These are phyloP conservation scores for Colletes latitarsis DNA, from an alignment of 1,140 invertebrate genomes.

Conservation along the genomic window DNA sequence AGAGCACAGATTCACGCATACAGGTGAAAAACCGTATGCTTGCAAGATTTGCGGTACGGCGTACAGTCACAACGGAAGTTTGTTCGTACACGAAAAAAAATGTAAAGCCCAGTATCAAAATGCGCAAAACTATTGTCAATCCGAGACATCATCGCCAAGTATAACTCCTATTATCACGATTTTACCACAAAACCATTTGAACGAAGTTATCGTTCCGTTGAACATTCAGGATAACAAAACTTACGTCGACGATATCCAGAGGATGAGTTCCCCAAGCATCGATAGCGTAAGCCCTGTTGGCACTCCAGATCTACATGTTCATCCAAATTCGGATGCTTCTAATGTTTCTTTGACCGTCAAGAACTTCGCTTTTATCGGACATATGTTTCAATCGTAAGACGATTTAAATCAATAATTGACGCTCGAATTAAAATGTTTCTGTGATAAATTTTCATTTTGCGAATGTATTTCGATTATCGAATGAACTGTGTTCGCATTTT, in stretches of 20 bases:
- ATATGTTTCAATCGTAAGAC: constrained; percentile 68
- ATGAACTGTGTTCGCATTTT: neutral
- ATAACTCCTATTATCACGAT: constrained; percentile 55
- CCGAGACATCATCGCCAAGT: constrained; percentile 42
- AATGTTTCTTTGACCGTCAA: constrained; percentile 59
- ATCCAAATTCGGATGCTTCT: constrained; percentile 54
- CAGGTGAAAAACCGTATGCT: constrained; percentile 88
- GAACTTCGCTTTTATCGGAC: constrained; percentile 70
- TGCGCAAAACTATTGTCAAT: constrained; percentile 57
- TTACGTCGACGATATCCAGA: constrained; percentile 64
- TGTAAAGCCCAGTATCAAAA: constrained; percentile 73
- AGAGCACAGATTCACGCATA: constrained; percentile 84
- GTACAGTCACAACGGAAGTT: constrained; percentile 76
- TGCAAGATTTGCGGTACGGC: constrained; percentile 86
- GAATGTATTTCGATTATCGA: constrained; percentile 3
- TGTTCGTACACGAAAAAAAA: constrained; percentile 77
- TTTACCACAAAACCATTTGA: constrained; percentile 59
- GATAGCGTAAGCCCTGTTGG: constrained; percentile 17
- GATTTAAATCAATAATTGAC: neutral
- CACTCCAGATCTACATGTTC: constrained; percentile 49
- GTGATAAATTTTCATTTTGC: constrained; percentile 43
- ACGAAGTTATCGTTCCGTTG: constrained; percentile 39
- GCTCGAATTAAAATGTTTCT: constrained; percentile 32
- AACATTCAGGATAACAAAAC: constrained; percentile 59
- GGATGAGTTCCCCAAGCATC: constrained; percentile 38